Evolutionary conservation across 2,797 vertebrate genomes (phyloP).

Genomic region (Pangasius krempfi): DNA sequence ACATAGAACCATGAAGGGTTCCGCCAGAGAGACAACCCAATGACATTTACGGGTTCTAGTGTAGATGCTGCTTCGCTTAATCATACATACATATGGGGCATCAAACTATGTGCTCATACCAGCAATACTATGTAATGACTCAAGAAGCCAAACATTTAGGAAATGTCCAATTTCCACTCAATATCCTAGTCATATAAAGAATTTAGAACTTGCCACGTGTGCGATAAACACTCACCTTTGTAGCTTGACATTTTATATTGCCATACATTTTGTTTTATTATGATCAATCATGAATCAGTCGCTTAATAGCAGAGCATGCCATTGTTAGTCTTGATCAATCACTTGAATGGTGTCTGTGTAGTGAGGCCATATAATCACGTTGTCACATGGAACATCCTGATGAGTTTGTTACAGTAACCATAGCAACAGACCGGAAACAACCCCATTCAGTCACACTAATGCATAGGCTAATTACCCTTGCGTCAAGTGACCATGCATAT

Average conservation of each 20-base stretch:
- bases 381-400: conserved; percentile 17
- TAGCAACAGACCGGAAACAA: conserved; percentile 5
- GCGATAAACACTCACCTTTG: background rate
- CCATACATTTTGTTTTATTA: background rate
- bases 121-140: background rate
- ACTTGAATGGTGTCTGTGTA: background rate
- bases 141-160: background rate
- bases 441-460: background rate
- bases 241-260: background rate
- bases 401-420: background rate
- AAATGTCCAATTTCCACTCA: too few relatives aligned
- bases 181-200: background rate
- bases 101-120: background rate
- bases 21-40: background rate
- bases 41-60: background rate
- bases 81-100: background rate
- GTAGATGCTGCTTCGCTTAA: too few relatives aligned
- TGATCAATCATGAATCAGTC: background rate
- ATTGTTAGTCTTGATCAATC: background rate
- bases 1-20: background rate
- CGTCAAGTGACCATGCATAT: conserved; percentile 13
- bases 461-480: conserved; percentile 4
- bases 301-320: background rate
- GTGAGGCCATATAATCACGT: conserved; percentile 3
- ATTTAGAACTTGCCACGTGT: background rate